Evolutionary conservation across 2,113 vertebrate species (phyloP).

Genomic region (Salvator merianae): DNA sequence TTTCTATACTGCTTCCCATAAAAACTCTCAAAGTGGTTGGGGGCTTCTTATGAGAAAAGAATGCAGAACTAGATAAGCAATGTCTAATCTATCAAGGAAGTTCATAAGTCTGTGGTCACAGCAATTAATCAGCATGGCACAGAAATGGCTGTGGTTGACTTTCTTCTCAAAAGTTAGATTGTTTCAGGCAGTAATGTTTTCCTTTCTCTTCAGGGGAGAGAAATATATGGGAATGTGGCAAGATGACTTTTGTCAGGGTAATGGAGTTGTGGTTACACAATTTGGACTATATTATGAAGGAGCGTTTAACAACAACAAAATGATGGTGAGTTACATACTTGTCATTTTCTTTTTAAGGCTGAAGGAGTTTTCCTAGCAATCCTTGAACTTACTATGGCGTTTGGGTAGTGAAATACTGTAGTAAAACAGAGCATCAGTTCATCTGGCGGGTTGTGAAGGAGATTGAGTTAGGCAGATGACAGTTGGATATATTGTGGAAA

Average conservation of each 20-base stretch:
- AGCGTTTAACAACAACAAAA: conserved; percentile 92
- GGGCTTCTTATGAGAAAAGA: no score
- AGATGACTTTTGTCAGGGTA: conserved; percentile 90
- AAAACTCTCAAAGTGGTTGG: no score
- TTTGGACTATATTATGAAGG: conserved; percentile 98
- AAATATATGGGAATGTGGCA: conserved; percentile 99
- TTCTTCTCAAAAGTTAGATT: not conserved
- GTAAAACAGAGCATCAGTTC: no score
- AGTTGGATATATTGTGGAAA: no score
- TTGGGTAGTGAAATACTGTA: not conserved
- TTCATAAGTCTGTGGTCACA: no score
- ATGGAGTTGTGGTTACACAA: conserved; percentile 95
- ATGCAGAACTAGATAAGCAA: no score
- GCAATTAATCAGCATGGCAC: no score
- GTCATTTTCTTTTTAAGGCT: not conserved
- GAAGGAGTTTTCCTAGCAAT: not conserved
- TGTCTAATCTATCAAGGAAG: no score
- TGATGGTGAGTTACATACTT: conserved; percentile 85
- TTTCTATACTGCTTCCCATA: no score
- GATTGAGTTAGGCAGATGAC: no score
- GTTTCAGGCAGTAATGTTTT: not conserved
- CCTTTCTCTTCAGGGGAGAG: conserved; percentile 83
- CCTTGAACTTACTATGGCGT: not conserved
- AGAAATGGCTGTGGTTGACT: not conserved
- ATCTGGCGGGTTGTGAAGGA: no score